Evolutionary conservation across 2,888 invertebrate genomes (phyloP).

Genomic region (Onthophagus sagittarius): DNA sequence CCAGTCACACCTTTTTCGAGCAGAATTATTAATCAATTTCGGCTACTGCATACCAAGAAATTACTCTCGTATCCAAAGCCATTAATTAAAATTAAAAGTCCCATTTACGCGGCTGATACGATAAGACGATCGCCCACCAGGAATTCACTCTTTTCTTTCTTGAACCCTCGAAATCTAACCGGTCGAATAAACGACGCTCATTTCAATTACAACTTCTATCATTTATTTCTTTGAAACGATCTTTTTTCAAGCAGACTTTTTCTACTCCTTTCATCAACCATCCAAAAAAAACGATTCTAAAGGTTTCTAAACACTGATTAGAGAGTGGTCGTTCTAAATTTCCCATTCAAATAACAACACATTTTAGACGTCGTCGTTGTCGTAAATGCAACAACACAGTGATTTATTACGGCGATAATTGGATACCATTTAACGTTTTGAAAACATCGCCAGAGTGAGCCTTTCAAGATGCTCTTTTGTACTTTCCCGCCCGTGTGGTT

Average conservation of each 20-base stretch:
- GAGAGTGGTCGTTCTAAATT: background rate
- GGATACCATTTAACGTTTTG: constrained; percentile 13
- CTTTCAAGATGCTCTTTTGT: constrained; percentile 4
- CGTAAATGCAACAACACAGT: background rate
- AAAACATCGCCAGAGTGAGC: background rate
- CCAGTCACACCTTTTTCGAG: background rate
- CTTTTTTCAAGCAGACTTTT: too few relatives aligned
- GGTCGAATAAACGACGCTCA: background rate
- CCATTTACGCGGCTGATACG: background rate
- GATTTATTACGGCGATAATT: constrained; percentile 13
- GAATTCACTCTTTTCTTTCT: background rate
- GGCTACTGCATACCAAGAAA: background rate
- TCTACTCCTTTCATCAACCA: background rate
- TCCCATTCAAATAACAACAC: background rate
- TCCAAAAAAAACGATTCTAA: background rate
- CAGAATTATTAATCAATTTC: background rate
- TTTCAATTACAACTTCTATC: background rate
- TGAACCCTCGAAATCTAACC: background rate
- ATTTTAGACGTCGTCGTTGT: background rate
- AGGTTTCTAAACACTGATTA: background rate
- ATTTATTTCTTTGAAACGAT: background rate
- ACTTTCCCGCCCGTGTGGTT: background rate
- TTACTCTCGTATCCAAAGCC: background rate
- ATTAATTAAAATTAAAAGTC: background rate
- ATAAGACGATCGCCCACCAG: background rate